Base-by-base conservation (phyloP, 2,113 vertebrate species). In the Elephantulus edwardii region DNA sequence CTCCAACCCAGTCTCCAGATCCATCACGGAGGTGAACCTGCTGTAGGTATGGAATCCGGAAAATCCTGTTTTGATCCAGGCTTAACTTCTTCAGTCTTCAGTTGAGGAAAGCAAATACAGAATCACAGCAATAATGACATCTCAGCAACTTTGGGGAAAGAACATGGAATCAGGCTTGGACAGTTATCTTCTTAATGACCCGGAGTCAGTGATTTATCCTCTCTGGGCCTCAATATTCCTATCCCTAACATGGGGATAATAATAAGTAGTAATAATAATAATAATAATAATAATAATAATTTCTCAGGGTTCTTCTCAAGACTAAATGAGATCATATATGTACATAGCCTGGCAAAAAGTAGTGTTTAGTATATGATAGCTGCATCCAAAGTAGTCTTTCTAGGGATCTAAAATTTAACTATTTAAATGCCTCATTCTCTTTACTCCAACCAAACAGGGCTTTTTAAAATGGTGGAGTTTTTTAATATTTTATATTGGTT, bases 31-130 rank as follows among this genome's bases (percentile, higher is more conserved):
- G 75, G 66, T 76, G 95, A 80, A 82, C 92, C 56, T 97, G 94
- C 58, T 96, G 97, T 94, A 98, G 94, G 93, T 97, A 98, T 0
- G 98, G 98, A 26, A 98, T 97, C 92, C 97, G 97, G 56, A 96
- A 97, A 91, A 99, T 98, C 84, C 42, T 68, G 88, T 99, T 99
- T 87, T 97, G 94, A 88, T 98, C 97, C 82, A 99, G 96, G 93
- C 98, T 98, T 96, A 99, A 97, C 93, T 97, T 93, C 92, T 95
- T 98, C 75, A 99, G 95, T 88, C 98, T 99, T 91, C 62, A 64
- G 8, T 86, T 93, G 93, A 95, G 80, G 88, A 95, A 94, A 94
- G 60, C 48, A 62, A 95, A 95, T 81, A 95, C 62, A 93, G 92
- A 94, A 94, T 87, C 82, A 90, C n/a, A 84, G 83, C 76, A 91